Conservation (phyloP, 2,888 invertebrate species). For the Acrobasis consociella region DNA sequence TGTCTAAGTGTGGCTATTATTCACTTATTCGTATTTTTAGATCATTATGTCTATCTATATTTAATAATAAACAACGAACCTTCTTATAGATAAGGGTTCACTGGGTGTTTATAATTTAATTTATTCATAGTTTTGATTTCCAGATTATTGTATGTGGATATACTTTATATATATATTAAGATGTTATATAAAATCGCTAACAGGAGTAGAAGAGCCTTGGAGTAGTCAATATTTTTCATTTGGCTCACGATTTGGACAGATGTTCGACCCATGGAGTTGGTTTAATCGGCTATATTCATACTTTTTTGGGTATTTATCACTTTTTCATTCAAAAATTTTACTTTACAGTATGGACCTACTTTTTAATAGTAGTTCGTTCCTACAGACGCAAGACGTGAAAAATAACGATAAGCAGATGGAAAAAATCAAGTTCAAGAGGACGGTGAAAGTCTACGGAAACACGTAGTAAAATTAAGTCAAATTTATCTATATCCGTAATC, state of each 20-base stretch:
- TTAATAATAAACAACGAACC: background rate
- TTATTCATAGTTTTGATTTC: conserved; percentile 34
- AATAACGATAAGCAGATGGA: background rate
- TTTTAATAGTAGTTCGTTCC: conserved; percentile 60
- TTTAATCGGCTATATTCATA: background rate
- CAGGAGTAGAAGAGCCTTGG: background rate
- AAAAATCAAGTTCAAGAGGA: background rate
- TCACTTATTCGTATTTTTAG: too few species aligned
- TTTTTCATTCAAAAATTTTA: conserved; percentile 32
- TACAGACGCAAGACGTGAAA: conserved; percentile 43
- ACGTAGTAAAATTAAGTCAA: background rate
- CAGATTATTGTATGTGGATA: conserved; percentile 44
- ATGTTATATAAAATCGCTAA: conserved; percentile 30
- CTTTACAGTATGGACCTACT: conserved; percentile 67
- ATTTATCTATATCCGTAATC: background rate
- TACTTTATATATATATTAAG: conserved; percentile 41
- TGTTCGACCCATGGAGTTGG: background rate
- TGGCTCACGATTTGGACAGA: background rate
- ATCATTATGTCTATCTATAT: too few species aligned
- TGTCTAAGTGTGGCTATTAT: too few species aligned
- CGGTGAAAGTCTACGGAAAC: background rate
- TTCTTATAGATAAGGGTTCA: too few species aligned
- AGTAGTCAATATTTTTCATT: conserved; percentile 3
- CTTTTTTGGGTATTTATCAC: conserved; percentile 10
- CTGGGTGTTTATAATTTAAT: background rate